A percentile compares a stretch with the other conserved stretches of the same genome.
phyloP scores from a whole-genome alignment of 2,113 vertebrate species.

The Ornithorhynchus anatinus region DNA sequence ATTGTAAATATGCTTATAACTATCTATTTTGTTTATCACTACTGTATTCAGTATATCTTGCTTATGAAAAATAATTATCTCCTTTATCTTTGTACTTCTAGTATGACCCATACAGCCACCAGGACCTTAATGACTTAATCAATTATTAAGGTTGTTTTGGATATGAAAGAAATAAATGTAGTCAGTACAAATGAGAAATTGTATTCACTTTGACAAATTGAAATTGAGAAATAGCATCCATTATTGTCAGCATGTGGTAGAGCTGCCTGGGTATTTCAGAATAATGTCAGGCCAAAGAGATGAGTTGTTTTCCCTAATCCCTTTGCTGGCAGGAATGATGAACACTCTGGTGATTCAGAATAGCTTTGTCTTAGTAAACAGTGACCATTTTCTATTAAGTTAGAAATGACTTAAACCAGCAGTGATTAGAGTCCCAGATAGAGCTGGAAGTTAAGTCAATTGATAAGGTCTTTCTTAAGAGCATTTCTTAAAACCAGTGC shows the following conservation, averaged over 20 bases:
- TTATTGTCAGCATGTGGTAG: background rate
- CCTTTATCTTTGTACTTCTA: background rate
- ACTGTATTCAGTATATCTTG: background rate
- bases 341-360: background rate
- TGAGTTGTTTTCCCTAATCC: background rate
- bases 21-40: background rate
- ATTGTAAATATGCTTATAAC: background rate
- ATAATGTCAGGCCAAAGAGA: background rate
- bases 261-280: background rate
- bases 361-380: background rate
- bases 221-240: background rate
- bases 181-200: background rate
- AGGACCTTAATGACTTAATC: background rate
- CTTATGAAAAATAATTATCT: background rate
- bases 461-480: background rate
- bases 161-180: background rate
- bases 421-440: background rate
- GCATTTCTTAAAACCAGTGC: background rate
- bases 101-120: background rate
- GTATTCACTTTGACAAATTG: background rate
- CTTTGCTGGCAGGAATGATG: background rate
- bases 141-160: conserved; percentile 10
- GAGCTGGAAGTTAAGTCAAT: background rate
- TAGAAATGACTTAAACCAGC: background rate
- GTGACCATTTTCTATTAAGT: background rate